Base-by-base conservation (phyloP, 2,888 invertebrate genomes). In the Drosophila meridiana region DNA sequence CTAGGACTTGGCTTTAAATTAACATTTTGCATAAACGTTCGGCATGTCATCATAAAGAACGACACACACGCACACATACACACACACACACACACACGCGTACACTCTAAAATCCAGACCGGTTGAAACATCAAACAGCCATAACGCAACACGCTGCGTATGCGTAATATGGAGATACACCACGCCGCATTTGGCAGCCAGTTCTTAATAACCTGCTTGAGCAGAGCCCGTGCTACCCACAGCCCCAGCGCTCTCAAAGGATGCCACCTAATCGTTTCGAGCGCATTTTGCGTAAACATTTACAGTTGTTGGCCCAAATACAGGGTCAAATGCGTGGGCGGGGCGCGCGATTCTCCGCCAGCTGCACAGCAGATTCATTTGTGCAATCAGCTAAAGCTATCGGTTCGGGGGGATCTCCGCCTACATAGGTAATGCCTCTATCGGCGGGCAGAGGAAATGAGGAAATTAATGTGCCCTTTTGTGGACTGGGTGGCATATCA, bases 391-490 rank as follows among this genome's bases (percentile, higher is more conserved):
- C 81, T 76, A 76, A 73, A 83, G 83, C 83, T 83, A 86, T 83
- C 86, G 72, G 64, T 43, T 30, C 43, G 52, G 66, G 66, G 60
- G 71, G 70, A 84, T 84, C 84, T 65, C 74, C 53, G 66, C 74
- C 69, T 67, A 20, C 20, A 20, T 20, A 80, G 78, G 75, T 79
- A 76, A 80, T 75, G 67, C 70, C 67, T 71, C 30, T 43, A 78
- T 75, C 76, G 72, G 73, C 83, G 82, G 78, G 78, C 81, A 85
- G 74, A 91, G 91, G 91, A 91, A 91, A 91, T 91, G 74, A 91
- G 91, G 91, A 91, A 91, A 91, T 91, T 91, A 91, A 91, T 91
- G 89, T 91, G 90, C 88, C 89, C 83, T 85, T 89, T 88, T 90
- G 80, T 78, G 80, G 80, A 65, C 59, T 78, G 75, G 72, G 75